Evolutionary conservation across 2,888 invertebrate genomes (phyloP), one percentile per base, ranked within the genome.

Genomic region (Gymnoscelis rufifasciata): DNA sequence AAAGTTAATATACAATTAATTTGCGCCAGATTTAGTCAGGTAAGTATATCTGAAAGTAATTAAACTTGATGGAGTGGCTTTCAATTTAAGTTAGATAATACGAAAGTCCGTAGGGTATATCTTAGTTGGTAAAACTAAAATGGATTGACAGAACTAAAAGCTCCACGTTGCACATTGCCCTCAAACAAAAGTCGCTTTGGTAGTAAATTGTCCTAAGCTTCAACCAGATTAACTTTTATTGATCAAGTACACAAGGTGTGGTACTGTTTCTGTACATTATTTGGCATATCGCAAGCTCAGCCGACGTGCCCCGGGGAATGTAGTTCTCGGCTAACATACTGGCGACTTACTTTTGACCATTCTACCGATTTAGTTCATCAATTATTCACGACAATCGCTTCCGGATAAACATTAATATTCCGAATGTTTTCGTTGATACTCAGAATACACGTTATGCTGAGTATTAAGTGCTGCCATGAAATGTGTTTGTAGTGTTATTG

Each of bases 271-370:
- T 38, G 11, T 14, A n/a, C 7, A n/a, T 33, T 33, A 8, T 33
- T 33, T 27, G 2, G 12, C 12, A 11, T 29, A 33, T 28, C 23
- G n/a, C 31, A 28, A 40, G 28, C 39, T 41, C 13, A 38, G 47
- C 36, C 38, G n/a, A 38, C 15, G 12, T 24, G 24, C 43, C 40
- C 43, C 26, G 24, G 52, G 50, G 49, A 38, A 43, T 52, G 24
- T 31, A 33, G 30, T 26, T 11, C 38, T 44, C 37, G 27, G 41
- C 38, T 46, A 44, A 47, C 43, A 38, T 47, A 43, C 47, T 49
- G 46, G 39, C 46, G 38, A 42, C 38, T 35, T 43, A 46, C 51
- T 50, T 50, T 52, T 49, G 54, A 51, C 52, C 46, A 50, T 50
- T 56, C 42, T 31, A 43, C 19, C 50, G 41, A 54, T 51, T 53